Evolutionary conservation across 2,113 vertebrate genomes (phyloP).

Genomic region (Vidua macroura): DNA sequence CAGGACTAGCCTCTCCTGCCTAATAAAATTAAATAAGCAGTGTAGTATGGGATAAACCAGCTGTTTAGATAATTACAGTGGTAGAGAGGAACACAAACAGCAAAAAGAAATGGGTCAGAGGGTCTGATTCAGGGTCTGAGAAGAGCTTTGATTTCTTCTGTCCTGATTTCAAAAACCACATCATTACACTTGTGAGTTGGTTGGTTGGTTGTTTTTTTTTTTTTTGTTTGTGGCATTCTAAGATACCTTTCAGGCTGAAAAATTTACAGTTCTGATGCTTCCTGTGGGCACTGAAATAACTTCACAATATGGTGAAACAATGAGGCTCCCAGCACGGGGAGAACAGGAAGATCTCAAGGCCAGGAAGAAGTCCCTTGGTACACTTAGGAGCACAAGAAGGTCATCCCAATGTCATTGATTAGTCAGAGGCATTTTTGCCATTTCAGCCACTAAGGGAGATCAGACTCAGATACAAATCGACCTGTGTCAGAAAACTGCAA

Average conservation of each 20-base stretch:
- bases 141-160: neutral
- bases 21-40: neutral
- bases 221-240: neutral
- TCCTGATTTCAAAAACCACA: neutral
- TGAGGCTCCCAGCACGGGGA: neutral
- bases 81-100: neutral
- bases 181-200: neutral
- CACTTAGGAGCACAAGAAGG: neutral
- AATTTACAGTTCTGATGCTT: neutral
- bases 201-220: neutral
- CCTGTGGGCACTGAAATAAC: neutral
- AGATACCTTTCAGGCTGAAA: neutral
- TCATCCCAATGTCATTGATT: neutral
- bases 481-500: neutral
- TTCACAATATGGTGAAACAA: neutral
- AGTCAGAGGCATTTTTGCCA: neutral
- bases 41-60: neutral
- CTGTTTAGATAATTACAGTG: neutral
- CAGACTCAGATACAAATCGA: constrained; percentile 8
- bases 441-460: neutral
- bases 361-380: neutral
- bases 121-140: neutral
- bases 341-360: neutral
- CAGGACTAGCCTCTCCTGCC: neutral
- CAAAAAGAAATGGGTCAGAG: neutral